These are phyloP conservation scores for Hirtodrosophila confusa DNA, from an alignment of 2,888 invertebrate species.

Conservation along the genomic window DNA sequence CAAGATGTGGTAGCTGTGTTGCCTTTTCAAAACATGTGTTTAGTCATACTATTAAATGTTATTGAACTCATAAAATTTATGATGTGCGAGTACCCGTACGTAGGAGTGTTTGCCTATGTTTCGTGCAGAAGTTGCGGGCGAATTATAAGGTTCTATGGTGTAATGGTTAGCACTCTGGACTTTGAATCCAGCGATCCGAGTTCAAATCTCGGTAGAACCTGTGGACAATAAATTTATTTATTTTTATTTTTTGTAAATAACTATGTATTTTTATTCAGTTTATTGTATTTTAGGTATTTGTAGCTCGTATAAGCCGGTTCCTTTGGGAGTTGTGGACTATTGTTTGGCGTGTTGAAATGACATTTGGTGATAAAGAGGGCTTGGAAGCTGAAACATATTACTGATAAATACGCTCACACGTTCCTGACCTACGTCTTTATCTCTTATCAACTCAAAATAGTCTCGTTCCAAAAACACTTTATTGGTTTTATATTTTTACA, in stretches of 20 bases:
- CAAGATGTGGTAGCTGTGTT: no score
- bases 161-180: constrained; percentile 83
- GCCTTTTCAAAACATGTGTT: not conserved
- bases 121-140: not conserved
- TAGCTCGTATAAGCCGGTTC: no score
- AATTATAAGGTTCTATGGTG: constrained; percentile 77
- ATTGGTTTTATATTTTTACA: no score
- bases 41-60: not conserved
- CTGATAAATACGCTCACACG: no score
- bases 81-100: no score
- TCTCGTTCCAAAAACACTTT: no score
- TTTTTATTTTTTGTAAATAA: not conserved
- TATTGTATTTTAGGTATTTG: no score
- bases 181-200: constrained; percentile 84
- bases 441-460: no score
- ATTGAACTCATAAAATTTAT: no score
- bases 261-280: not conserved
- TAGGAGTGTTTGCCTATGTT: constrained; percentile 6
- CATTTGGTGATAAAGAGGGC: not conserved
- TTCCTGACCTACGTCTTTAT: no score
- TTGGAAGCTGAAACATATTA: no score
- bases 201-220: constrained; percentile 84
- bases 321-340: no score
- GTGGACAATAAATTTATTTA: not conserved
- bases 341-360: not conserved